phyloP scores from a whole-genome alignment of 1,140 invertebrate genomes.

The Euura lappo region DNA sequence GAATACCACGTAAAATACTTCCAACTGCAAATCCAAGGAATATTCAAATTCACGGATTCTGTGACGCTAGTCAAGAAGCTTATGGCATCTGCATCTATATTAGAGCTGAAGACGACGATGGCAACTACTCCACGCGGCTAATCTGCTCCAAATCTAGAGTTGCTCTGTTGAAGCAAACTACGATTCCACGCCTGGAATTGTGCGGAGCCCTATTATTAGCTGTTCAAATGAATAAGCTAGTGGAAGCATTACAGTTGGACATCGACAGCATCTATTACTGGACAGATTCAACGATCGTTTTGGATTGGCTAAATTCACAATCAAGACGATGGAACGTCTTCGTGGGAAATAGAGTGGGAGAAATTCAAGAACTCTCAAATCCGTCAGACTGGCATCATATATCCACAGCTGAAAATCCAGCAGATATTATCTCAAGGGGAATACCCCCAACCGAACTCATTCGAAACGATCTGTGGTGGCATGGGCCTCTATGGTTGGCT shows the following conservation, averaged over 20 bases:
- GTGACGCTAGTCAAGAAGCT: constrained; percentile 32
- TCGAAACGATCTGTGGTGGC: constrained; percentile 20
- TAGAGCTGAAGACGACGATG: constrained; percentile 14
- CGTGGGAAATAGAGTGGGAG: constrained; percentile 42
- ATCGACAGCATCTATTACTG: too few relatives aligned
- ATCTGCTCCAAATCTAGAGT: constrained; percentile 32
- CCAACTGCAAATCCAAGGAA: too few relatives aligned
- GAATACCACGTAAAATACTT: constrained; percentile 10
- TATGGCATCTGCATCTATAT: constrained; percentile 32
- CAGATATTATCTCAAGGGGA: constrained; percentile 38
- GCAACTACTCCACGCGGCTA: not conserved
- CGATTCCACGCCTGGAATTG: constrained; percentile 23
- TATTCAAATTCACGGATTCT: constrained; percentile 35
- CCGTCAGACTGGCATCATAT: constrained; percentile 1
- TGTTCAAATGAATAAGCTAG: too few relatives aligned
- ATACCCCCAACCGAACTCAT: constrained; percentile 15
- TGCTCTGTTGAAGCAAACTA: constrained; percentile 19
- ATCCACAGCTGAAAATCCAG: constrained; percentile 33
- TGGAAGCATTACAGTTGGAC: too few relatives aligned
- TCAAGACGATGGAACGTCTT: constrained; percentile 34
- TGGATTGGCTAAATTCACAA: constrained; percentile 42
- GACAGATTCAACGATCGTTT: too few relatives aligned
- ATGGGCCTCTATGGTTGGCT: constrained; percentile 14
- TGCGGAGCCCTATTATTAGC: constrained; percentile 15
- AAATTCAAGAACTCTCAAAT: constrained; percentile 38